phyloP scores from a whole-genome alignment of 2,797 vertebrate genomes.

The Sus cebifrons region DNA sequence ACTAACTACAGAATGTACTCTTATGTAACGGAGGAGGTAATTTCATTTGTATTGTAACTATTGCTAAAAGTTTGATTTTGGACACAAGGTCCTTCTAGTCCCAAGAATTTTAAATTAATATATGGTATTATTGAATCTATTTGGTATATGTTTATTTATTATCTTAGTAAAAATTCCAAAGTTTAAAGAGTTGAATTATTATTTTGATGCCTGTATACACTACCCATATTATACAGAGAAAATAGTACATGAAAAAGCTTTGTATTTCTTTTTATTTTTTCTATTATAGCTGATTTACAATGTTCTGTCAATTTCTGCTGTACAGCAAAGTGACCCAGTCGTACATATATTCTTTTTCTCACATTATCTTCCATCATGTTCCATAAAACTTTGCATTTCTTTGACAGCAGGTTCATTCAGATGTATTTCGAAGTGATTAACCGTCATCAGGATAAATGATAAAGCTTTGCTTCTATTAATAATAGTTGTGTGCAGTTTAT shows the following conservation, averaged over 20 bases:
- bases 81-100: not conserved
- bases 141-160: slow-evolving; percentile 5
- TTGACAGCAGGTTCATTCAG: slow-evolving; percentile 32
- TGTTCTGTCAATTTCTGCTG: too few species aligned
- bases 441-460: not conserved
- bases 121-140: not conserved
- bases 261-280: slow-evolving; percentile 2
- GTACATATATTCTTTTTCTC: too few species aligned
- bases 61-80: slow-evolving; percentile 46
- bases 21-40: slow-evolving; percentile 96
- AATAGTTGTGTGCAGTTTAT: not conserved
- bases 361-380: too few species aligned
- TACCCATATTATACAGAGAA: not conserved
- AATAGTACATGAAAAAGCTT: not conserved
- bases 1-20: slow-evolving; percentile 98
- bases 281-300: too few species aligned
- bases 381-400: not conserved
- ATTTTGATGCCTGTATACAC: not conserved
- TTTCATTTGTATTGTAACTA: slow-evolving; percentile 28
- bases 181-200: slow-evolving; percentile 53
- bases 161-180: slow-evolving; percentile 12
- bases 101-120: slow-evolving; percentile 51
- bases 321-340: too few species aligned
- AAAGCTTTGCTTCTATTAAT: slow-evolving; percentile 46
- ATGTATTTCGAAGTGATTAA: not conserved